Evolutionary conservation across 2,797 vertebrate genomes (phyloP), one percentile per base, ranked within the genome.

Genomic region (Sarcoramphus papa): DNA sequence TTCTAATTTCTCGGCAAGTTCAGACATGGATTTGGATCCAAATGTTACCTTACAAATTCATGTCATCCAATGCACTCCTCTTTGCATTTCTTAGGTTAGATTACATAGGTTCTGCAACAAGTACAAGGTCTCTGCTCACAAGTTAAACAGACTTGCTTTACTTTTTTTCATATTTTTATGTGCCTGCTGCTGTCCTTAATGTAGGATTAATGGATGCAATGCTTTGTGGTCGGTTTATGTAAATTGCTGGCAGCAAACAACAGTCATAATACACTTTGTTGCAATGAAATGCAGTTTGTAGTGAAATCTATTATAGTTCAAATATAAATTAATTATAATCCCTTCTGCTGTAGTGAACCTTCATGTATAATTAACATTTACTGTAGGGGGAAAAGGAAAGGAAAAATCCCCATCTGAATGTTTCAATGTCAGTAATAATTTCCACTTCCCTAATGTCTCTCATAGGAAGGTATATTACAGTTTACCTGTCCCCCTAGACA

Each of bases 251-350:
- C 93, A 97, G 95, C 95, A 76, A 94, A 63, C 88, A 96, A 75
- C 75, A 33, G 79, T 68, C 93, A 75, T 72, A 94, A 95, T 54
- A 64, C 62, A 92, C 92, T 93, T 96, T 81, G 95, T 92, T 96
- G 97, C 95, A 88, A 96, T 84, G 95, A 97, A 97, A 97, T 92
- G 94, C 94, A 93, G 94, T 96, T 97, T 97, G 93, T 85, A 89
- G 91, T 91, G 94, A 96, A 97, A 97, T 96, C 96, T 97, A 92
- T 97, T 97, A 97, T 78, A 95, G 97, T 90, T 92, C 86, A 88
- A 97, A 95, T 96, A 97, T 98, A 97, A 98, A 98, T 98, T 98
- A 98, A 98, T 98, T 97, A 98, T 97, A 96, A 96, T 93, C 88
- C 85, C 95, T 98, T 97, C 97, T 98, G 97, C 97, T 96, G 93